Evolutionary conservation across 2,888 invertebrate species (phyloP).

Genomic region (Monochamus alternatus): DNA sequence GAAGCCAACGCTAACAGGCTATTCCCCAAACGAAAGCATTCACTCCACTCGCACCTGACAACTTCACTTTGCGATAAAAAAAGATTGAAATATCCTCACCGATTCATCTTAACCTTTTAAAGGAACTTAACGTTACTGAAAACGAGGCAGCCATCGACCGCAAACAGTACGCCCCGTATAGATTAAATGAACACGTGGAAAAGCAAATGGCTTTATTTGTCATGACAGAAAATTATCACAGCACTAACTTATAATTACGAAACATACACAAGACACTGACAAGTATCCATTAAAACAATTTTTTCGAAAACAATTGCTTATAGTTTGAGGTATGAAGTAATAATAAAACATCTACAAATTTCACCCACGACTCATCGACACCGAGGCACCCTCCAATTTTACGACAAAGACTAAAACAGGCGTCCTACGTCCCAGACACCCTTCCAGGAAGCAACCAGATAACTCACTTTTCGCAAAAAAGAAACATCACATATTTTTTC

Average conservation of each 20-base stretch:
- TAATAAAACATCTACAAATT: slow-evolving; percentile 26
- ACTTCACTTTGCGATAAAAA: too few species aligned
- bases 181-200: slow-evolving; percentile 29
- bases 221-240: slow-evolving; percentile 67
- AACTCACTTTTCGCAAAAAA: slow-evolving; percentile 52
- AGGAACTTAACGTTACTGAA: slow-evolving; percentile 25
- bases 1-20: slow-evolving; percentile 38
- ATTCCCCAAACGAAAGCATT: slow-evolving; percentile 25
- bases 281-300: slow-evolving; percentile 40
- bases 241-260: slow-evolving; percentile 59
- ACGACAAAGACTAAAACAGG: slow-evolving; percentile 31
- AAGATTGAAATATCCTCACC: slow-evolving; percentile 1
- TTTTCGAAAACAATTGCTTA: slow-evolving; percentile 60
- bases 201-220: slow-evolving; percentile 63
- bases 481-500: slow-evolving; percentile 58
- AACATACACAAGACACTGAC: slow-evolving; percentile 57
- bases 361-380: slow-evolving; percentile 41
- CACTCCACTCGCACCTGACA: slow-evolving; percentile 12
- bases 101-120: slow-evolving; percentile 27
- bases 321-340: slow-evolving; percentile 61
- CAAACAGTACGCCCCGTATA: slow-evolving; percentile 16
- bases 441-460: slow-evolving; percentile 45
- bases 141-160: slow-evolving; percentile 14
- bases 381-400: slow-evolving; percentile 57
- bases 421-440: slow-evolving; percentile 7